phyloP scores from a whole-genome alignment of 2,888 invertebrate species.

The Linnaemya tessellans region DNA sequence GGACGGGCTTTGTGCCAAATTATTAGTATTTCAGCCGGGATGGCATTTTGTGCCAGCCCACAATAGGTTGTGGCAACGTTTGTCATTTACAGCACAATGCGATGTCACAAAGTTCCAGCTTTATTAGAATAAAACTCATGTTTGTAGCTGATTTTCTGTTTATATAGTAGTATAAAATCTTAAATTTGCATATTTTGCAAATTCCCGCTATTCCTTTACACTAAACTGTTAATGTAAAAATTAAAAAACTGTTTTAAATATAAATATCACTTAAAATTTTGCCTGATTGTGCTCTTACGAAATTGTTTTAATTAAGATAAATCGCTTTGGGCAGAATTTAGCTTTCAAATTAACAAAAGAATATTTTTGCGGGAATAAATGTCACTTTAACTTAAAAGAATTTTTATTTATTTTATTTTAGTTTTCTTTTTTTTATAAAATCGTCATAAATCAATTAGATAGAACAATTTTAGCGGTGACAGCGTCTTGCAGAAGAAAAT shows the following conservation, averaged over 20 bases:
- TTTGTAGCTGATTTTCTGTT: too few relatives aligned
- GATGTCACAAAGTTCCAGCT: too few relatives aligned
- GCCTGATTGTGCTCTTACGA: background rate
- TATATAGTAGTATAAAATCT: too few relatives aligned
- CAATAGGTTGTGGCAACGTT: too few relatives aligned
- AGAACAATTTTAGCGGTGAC: background rate
- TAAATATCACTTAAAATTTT: background rate
- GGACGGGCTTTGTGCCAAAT: too few relatives aligned
- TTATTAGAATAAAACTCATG: too few relatives aligned
- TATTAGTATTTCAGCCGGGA: too few relatives aligned
- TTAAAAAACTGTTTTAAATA: constrained; percentile 2
- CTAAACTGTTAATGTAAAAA: background rate
- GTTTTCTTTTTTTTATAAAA: too few relatives aligned
- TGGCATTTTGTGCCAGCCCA: too few relatives aligned
- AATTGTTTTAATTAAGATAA: background rate
- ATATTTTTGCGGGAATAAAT: constrained; percentile 9
- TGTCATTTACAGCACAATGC: too few relatives aligned
- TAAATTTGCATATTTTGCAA: background rate
- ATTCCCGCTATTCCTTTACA: background rate
- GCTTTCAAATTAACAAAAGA: constrained; percentile 32
- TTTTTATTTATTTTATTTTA: background rate
- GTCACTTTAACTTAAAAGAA: background rate
- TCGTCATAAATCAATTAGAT: constrained; percentile 55
- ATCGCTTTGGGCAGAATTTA: constrained; percentile 19
- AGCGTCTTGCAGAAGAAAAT: constrained; percentile 15